Conservation (phyloP, 64 coral and sea anemone genomes). For the Exaiptasia diaphana region DNA sequence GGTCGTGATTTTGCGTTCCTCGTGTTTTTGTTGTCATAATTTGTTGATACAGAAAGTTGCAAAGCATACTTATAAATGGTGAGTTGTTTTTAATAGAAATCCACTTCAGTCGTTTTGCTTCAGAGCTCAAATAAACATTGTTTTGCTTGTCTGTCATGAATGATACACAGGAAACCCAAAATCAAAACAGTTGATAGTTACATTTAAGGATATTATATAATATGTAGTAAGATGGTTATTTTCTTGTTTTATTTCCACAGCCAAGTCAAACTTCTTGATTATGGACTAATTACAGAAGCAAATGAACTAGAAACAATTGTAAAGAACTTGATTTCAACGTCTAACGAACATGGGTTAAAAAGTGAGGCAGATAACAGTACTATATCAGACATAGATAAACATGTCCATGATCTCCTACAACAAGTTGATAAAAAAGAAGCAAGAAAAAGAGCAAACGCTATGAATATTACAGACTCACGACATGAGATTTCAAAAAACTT, state of each 20-base stretch:
- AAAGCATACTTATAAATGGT: constrained; percentile 67
- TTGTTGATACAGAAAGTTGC: constrained; percentile 46
- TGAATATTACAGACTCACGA: constrained; percentile 82
- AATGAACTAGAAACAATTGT: constrained; percentile 52
- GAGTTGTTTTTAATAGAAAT: background rate
- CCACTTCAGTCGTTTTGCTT: background rate
- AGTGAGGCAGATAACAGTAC: constrained; percentile 17
- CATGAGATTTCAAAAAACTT: constrained; percentile 79
- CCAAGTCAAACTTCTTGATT: constrained; percentile 91
- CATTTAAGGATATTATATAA: background rate
- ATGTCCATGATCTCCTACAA: constrained; percentile 24
- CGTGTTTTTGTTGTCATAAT: constrained; percentile 80
- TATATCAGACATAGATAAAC: constrained; percentile 41
- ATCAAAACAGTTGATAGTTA: background rate
- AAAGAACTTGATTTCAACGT: background rate
- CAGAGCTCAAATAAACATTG: background rate
- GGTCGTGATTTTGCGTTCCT: constrained; percentile 52
- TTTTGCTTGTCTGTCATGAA: too few species aligned
- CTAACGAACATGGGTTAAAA: background rate
- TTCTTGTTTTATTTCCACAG: constrained; percentile 13
- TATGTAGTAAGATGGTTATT: background rate
- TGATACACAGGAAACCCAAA: background rate
- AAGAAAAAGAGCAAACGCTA: constrained; percentile 45
- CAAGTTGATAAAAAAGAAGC: constrained; percentile 69
- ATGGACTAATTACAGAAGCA: constrained; percentile 72